A percentile compares a stretch with the other conserved stretches of the same genome.
These are phyloP conservation scores for Lordiphosa mommai DNA, from an alignment of 1,140 invertebrate genomes.

Conservation along the genomic window DNA sequence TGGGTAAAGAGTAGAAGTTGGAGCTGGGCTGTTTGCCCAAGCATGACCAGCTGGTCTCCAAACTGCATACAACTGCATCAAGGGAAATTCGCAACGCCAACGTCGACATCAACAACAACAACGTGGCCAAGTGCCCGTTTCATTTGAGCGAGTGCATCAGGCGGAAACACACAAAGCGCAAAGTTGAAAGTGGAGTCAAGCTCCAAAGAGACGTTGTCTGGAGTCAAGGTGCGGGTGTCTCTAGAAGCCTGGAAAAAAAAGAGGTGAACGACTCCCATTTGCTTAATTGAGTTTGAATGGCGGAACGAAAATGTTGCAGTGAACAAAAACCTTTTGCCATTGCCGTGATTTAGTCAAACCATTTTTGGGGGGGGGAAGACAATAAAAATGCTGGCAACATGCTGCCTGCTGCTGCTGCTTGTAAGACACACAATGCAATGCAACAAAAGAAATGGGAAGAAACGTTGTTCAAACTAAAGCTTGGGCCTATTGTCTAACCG, in stretches of 20 bases:
- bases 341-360: conserved; percentile 31
- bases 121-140: conserved; percentile 29
- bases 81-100: conserved; percentile 40
- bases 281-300: conserved; percentile 64
- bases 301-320: conserved; percentile 46
- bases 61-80: conserved; percentile 25
- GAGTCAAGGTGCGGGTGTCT: conserved; percentile 14
- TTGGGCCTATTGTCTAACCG: too few relatives aligned
- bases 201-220: neutral
- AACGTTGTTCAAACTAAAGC: too few relatives aligned
- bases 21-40: conserved; percentile 40
- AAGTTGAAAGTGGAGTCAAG: conserved; percentile 62
- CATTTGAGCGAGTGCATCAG: conserved; percentile 17
- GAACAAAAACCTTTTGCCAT: conserved; percentile 27
- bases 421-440: too few relatives aligned
- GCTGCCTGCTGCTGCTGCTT: too few relatives aligned
- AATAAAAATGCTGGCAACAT: neutral
- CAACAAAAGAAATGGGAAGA: too few relatives aligned
- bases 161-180: conserved; percentile 47
- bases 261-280: conserved; percentile 67
- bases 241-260: conserved; percentile 21
- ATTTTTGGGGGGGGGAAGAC: conserved; percentile 15
- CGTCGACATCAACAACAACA: conserved; percentile 19
- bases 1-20: conserved; percentile 45
- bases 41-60: conserved; percentile 51